Evolutionary conservation across 2,888 invertebrate species (phyloP).

Genomic region (Siphlonurus alternatus): DNA sequence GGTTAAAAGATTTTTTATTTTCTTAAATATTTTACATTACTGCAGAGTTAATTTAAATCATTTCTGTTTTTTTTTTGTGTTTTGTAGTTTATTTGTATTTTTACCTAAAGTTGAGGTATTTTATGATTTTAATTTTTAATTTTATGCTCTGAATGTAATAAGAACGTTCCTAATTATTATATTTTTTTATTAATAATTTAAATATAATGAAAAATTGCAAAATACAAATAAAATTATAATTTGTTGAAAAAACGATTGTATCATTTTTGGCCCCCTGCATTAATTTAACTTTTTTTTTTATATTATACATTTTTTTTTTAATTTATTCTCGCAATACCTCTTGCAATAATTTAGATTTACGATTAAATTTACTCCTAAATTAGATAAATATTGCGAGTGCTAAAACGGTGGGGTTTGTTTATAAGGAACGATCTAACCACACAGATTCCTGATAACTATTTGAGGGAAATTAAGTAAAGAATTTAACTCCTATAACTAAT

Average conservation of each 20-base stretch:
- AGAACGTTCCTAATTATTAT: neutral
- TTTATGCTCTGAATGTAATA: neutral
- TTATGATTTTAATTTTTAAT: neutral
- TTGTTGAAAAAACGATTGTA: neutral
- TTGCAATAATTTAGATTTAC: no score
- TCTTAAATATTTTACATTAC: neutral
- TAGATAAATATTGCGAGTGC: neutral
- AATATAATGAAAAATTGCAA: neutral
- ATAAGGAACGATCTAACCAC: neutral
- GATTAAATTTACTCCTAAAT: neutral
- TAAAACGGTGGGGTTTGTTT: neutral
- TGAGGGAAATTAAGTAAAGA: neutral
- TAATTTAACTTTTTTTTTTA: no score
- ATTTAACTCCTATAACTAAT: neutral
- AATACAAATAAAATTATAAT: no score
- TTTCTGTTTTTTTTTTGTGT: neutral
- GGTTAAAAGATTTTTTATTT: constrained; percentile 1
- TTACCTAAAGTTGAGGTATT: neutral
- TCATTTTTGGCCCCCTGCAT: neutral
- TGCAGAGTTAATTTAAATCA: neutral
- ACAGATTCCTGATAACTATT: neutral
- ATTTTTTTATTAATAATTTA: no score
- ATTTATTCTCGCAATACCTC: no score
- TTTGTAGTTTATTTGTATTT: neutral
- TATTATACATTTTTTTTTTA: neutral